These are phyloP conservation scores for Magallana nippona DNA, from an alignment of 2,888 invertebrate species.

Conservation along the genomic window DNA sequence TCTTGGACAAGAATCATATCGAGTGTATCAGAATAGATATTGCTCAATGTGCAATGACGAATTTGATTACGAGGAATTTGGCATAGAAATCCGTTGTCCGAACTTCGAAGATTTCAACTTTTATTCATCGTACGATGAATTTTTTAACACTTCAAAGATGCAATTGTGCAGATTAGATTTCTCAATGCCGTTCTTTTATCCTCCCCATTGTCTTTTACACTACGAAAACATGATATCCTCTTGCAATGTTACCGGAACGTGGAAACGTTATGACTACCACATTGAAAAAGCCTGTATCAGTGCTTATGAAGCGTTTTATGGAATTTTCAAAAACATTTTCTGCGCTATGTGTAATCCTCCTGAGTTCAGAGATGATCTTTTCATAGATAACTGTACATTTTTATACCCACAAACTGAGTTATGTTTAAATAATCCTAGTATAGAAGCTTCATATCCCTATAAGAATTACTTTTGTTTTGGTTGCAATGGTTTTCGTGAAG, in stretches of 20 bases:
- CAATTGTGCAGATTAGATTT: not conserved
- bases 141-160: not conserved
- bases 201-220: not conserved
- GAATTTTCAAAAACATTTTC: not conserved
- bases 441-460: not conserved
- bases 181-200: not conserved
- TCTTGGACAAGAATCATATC: not conserved
- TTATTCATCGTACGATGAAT: not conserved
- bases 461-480: slow-evolving; percentile 4
- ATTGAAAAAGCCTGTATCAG: not conserved
- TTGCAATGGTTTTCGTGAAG: not conserved
- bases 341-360: not conserved
- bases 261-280: not conserved
- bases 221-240: not conserved
- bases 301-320: not conserved
- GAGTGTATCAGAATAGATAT: not conserved
- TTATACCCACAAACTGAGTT: too few relatives aligned
- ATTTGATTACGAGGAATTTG: not conserved
- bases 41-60: not conserved
- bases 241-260: not conserved
- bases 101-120: not conserved
- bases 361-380: too few relatives aligned
- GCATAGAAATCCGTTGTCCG: not conserved
- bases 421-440: not conserved
- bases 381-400: too few relatives aligned